Conservation (phyloP, 2,797 vertebrate species). For the Alcedo atthis region DNA sequence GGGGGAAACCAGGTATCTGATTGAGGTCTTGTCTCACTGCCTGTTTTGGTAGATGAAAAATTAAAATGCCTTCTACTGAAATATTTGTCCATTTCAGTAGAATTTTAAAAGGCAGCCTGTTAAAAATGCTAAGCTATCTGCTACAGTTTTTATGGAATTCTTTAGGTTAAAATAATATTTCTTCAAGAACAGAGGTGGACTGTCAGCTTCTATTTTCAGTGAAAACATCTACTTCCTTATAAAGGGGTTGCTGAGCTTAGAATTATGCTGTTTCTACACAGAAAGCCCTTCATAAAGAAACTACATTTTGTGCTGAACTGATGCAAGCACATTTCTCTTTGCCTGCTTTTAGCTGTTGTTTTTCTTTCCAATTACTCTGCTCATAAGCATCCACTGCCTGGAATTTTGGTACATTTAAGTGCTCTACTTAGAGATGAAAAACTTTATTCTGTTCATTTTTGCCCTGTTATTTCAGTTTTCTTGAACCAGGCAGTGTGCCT, state of each 20-base stretch:
- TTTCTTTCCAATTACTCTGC: conserved; percentile 48
- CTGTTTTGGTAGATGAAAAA: neutral
- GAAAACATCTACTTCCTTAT: conserved; percentile 52
- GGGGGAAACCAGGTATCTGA: neutral
- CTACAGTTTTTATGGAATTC: conserved; percentile 24
- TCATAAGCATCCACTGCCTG: conserved; percentile 10
- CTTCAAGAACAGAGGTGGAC: conserved; percentile 52
- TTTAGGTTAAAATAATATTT: conserved; percentile 60
- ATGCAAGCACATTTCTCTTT: conserved; percentile 12
- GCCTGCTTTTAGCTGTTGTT: conserved; percentile 2
- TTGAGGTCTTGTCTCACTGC: neutral
- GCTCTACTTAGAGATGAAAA: neutral
- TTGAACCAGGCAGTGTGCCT: neutral
- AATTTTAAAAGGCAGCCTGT: neutral
- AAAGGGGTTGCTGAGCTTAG: conserved; percentile 25
- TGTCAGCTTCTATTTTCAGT: conserved; percentile 68
- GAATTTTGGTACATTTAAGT: neutral
- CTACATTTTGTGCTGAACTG: neutral
- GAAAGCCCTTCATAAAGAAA: conserved; percentile 33
- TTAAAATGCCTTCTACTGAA: neutral
- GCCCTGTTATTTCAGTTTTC: neutral
- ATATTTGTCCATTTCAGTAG: neutral
- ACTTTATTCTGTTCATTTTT: neutral
- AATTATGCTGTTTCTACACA: conserved; percentile 15
- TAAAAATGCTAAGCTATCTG: neutral